phyloP scores from a whole-genome alignment of 2,888 invertebrate genomes.

The Xanthia icteritia region DNA sequence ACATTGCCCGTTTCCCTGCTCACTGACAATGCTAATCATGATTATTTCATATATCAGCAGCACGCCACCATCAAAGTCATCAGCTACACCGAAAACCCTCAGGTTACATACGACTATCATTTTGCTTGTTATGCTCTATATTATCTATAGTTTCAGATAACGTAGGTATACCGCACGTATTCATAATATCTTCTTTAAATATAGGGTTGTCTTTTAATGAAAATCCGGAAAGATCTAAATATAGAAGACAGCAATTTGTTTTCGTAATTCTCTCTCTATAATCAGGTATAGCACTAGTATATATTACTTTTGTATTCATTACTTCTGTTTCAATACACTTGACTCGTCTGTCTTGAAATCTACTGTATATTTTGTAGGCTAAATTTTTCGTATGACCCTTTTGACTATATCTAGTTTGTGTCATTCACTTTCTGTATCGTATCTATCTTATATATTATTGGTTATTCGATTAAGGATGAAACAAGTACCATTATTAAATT shows the following conservation, averaged over 20 bases:
- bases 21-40: constrained; percentile 78
- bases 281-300: neutral
- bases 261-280: neutral
- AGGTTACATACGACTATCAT: constrained; percentile 84
- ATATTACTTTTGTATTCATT: too few relatives aligned
- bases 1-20: constrained; percentile 61
- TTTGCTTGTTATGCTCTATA: constrained; percentile 72
- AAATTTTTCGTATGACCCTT: neutral
- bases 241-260: neutral
- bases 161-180: constrained; percentile 41
- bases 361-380: neutral
- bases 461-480: neutral
- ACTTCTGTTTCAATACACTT: neutral
- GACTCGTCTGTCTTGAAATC: neutral
- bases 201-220: neutral
- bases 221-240: neutral
- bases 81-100: constrained; percentile 90
- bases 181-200: neutral
- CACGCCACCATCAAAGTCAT: constrained; percentile 90
- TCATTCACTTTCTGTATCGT: neutral
- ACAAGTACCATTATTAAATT: neutral
- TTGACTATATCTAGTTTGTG: neutral
- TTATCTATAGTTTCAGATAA: constrained; percentile 48
- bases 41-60: constrained; percentile 88
- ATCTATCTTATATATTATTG: neutral